Evolutionary conservation across 2,888 invertebrate genomes (phyloP).

Genomic region (Bedellia somnulentella): DNA sequence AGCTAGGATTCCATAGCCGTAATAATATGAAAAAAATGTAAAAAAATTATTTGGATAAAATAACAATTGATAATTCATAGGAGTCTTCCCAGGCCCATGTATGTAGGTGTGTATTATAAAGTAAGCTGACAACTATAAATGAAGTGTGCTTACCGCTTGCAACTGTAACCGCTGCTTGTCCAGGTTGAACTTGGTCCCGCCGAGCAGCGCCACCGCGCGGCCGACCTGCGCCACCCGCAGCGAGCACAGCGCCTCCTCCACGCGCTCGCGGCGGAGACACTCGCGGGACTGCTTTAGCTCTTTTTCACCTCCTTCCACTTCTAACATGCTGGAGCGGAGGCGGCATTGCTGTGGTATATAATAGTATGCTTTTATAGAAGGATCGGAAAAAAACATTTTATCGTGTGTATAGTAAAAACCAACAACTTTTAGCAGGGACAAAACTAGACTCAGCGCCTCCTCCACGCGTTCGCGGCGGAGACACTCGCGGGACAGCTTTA

Average conservation of each 20-base stretch:
- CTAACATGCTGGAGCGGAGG: constrained; percentile 31
- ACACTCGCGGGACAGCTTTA: constrained; percentile 17
- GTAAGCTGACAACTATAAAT: too few species aligned
- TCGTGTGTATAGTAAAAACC: too few species aligned
- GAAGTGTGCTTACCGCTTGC: constrained; percentile 68
- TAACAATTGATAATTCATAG: too few species aligned
- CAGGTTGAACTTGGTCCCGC: constrained; percentile 65
- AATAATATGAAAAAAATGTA: too few species aligned
- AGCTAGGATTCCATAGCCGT: too few species aligned
- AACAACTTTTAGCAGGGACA: too few species aligned
- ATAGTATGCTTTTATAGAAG: too few species aligned
- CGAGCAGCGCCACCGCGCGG: constrained; percentile 64
- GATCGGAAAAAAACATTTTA: too few species aligned
- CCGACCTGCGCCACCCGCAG: constrained; percentile 69
- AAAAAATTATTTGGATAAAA: too few species aligned
- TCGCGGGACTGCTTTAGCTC: constrained; percentile 21
- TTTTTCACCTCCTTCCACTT: constrained; percentile 38
- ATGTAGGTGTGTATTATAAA: too few species aligned
- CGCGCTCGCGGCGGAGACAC: constrained; percentile 32
- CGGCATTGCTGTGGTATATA: constrained; percentile 40
- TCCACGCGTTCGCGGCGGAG: constrained; percentile 44
- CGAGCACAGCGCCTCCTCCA: constrained; percentile 66
- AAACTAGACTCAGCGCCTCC: constrained; percentile 68
- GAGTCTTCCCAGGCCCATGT: too few species aligned
- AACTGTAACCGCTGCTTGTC: constrained; percentile 71